A percentile compares a stretch with the other conserved stretches of the same genome.
Evolutionary conservation across 1,140 invertebrate genomes (phyloP).

Genomic region (Pollicipes pollicipes): DNA sequence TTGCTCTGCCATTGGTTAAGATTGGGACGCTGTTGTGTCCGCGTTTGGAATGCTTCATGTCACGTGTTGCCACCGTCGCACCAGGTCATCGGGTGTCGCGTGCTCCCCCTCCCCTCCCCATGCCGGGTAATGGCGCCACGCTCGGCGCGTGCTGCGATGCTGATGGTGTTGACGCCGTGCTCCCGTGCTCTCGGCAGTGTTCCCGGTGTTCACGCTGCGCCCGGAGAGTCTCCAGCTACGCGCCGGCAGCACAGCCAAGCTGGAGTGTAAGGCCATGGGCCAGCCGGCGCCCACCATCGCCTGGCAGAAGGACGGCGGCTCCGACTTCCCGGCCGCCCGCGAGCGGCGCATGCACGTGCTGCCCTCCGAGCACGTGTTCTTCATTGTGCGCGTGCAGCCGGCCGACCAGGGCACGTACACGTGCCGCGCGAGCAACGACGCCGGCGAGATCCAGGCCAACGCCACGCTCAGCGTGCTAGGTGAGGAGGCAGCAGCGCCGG

Average conservation of each 20-base stretch:
- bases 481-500: slow-evolving; percentile 34
- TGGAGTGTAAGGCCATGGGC: slow-evolving; percentile 79
- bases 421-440: slow-evolving; percentile 77
- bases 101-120: too few species aligned
- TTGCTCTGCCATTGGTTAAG: too few species aligned
- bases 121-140: too few species aligned
- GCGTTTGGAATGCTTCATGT: too few species aligned
- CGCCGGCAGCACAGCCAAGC: slow-evolving; percentile 62
- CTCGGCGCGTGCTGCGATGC: slow-evolving; percentile 9
- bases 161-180: not conserved
- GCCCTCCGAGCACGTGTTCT: slow-evolving; percentile 74
- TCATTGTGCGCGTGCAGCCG: slow-evolving; percentile 73
- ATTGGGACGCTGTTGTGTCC: too few species aligned
- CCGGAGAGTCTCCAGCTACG: slow-evolving; percentile 66
- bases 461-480: slow-evolving; percentile 58
- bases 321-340: slow-evolving; percentile 82
- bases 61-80: too few species aligned
- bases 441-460: slow-evolving; percentile 58
- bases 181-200: slow-evolving; percentile 32
- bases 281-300: slow-evolving; percentile 56
- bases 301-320: slow-evolving; percentile 85
- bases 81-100: too few species aligned
- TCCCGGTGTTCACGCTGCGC: slow-evolving; percentile 66
- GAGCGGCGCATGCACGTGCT: slow-evolving; percentile 84
- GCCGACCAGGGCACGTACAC: slow-evolving; percentile 81